Conservation (phyloP, 2,113 vertebrate genomes). For the Melanerpes formicivorus region DNA sequence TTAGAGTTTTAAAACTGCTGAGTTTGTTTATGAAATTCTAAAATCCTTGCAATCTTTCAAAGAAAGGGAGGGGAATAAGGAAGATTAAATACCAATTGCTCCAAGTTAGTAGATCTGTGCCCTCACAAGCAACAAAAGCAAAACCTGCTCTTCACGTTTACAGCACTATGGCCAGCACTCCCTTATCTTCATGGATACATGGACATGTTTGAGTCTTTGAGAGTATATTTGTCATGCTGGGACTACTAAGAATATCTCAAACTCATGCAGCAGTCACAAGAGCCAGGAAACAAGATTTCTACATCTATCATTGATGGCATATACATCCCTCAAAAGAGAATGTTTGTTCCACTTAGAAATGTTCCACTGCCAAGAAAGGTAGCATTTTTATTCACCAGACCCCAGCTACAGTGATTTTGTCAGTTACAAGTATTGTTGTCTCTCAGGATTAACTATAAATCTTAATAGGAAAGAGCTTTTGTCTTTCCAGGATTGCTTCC, state of each 20-base stretch:
- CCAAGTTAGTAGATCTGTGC: not conserved
- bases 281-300: not conserved
- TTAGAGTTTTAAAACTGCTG: not conserved
- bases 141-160: not conserved
- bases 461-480: not conserved
- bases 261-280: accelerated
- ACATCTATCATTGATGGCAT: not conserved
- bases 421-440: not conserved
- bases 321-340: not conserved
- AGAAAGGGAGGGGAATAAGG: not conserved
- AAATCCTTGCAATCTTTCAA: not conserved
- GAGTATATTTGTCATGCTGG: not conserved
- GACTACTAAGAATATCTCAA: not conserved
- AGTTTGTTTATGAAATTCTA: not conserved
- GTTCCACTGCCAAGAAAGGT: not conserved
- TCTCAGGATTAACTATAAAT: not conserved
- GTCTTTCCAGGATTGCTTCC: not conserved
- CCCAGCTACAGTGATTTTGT: not conserved
- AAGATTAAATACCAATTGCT: not conserved
- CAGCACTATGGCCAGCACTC: not conserved
- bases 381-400: not conserved
- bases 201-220: not conserved
- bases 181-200: not conserved
- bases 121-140: not conserved
- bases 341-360: not conserved